Evolutionary conservation across 1,140 invertebrate genomes (phyloP).

Genomic region (Drosophila tristis): DNA sequence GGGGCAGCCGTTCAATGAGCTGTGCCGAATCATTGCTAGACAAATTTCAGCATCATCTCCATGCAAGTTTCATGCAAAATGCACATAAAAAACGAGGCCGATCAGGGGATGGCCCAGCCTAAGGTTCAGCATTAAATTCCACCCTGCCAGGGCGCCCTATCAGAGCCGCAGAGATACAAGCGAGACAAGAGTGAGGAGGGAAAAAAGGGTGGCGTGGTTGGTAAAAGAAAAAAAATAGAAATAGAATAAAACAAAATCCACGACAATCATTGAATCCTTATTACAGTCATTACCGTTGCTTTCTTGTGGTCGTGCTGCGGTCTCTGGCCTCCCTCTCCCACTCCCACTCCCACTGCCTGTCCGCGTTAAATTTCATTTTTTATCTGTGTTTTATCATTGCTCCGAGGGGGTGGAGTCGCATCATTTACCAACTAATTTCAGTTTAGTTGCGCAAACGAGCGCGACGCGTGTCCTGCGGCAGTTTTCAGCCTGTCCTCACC

Average conservation of each 20-base stretch:
- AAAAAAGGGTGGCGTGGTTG: constrained; percentile 58
- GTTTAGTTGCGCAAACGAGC: constrained; percentile 78
- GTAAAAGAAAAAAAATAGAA: constrained; percentile 7
- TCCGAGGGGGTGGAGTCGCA: constrained; percentile 37
- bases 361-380: constrained; percentile 60
- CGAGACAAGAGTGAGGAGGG: not conserved
- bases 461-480: constrained; percentile 75
- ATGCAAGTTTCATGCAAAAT: constrained; percentile 64
- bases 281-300: constrained; percentile 76
- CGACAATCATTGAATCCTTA: constrained; percentile 82
- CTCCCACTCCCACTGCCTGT: constrained; percentile 2
- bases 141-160: constrained; percentile 61
- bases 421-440: constrained; percentile 80
- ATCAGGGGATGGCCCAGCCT: constrained; percentile 30
- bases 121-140: constrained; percentile 30
- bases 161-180: constrained; percentile 34
- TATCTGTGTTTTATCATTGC: constrained; percentile 64
- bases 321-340: constrained; percentile 9
- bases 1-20: not conserved
- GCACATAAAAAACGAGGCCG: constrained; percentile 38
- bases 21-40: constrained; percentile 7
- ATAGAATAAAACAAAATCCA: constrained; percentile 58
- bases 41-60: constrained; percentile 26
- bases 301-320: constrained; percentile 57
- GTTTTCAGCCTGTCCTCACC: constrained; percentile 65